Evolutionary conservation across 1,140 invertebrate species (phyloP), one percentile per base, ranked within the genome.

Genomic region (Pemphigus obesinymphae): DNA sequence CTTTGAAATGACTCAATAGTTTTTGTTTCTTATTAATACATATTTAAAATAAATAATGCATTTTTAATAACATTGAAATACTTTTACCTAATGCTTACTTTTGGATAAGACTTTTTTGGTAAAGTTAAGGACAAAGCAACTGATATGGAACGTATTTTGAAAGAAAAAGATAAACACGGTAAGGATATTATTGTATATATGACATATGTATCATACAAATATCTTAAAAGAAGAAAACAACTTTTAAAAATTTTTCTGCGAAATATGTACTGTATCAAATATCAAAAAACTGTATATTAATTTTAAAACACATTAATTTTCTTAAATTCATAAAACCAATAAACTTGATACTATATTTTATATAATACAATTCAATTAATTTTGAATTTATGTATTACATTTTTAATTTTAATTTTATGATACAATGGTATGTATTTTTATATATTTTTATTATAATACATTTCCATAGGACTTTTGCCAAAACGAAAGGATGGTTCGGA

Each of bases 401-500:
- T 72, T 72, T 66, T 37, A 20, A 61, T 37, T 5, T 58, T 7
- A 15, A 58, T 58, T 26, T 58, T 58, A 23, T 58, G 53, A 6
- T 58, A 13, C 26, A 5, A 58, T 58, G n/a, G n/a, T n/a, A n/a
- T n/a, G n/a, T n/a, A n/a, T n/a, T n/a, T n/a, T n/a, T n/a, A n/a
- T n/a, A n/a, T n/a, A n/a, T n/a, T n/a, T n/a, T n/a, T n/a, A n/a
- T n/a, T n/a, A n/a, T n/a, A n/a, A n/a, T n/a, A 45, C 8, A 7
- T 45, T 45, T 45, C 10, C 43, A 37, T 87, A 96, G 95, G 95
- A 87, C 92, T 97, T 85, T 89, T 97, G 82, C 94, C 96, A 73
- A 97, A 97, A 88, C 94, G 98, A 89, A 98, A 97, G 89, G 96
- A 98, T 87, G 95, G 95, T 70, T 96, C 96, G 0, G 96, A 98